phyloP scores from a whole-genome alignment of 1,140 invertebrate genomes.

The Bradynema listronoti region DNA sequence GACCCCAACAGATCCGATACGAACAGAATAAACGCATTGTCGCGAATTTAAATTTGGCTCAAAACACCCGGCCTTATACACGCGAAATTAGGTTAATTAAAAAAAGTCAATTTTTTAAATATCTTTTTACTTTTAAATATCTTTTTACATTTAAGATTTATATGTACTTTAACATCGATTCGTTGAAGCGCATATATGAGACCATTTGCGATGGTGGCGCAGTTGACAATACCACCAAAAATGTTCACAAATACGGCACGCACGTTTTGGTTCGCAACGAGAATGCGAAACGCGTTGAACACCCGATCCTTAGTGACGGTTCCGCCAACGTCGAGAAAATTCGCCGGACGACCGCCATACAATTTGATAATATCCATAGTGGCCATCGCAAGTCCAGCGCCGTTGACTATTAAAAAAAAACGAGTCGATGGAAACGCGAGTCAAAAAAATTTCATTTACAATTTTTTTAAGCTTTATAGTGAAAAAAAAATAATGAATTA shows the following conservation, averaged over 20 bases:
- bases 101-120: no score
- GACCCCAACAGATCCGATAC: no score
- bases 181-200: slow-evolving; percentile 79
- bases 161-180: slow-evolving; percentile 71
- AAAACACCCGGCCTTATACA: no score
- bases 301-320: slow-evolving; percentile 70
- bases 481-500: no score
- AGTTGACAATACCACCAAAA: slow-evolving; percentile 98
- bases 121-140: no score
- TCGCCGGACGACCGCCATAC: slow-evolving; percentile 62
- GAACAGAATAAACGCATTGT: no score
- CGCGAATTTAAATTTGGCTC: no score
- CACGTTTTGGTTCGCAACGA: slow-evolving; percentile 62
- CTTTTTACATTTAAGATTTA: no score
- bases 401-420: slow-evolving; percentile 61
- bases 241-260: slow-evolving; percentile 94
- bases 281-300: slow-evolving; percentile 66
- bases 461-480: no score
- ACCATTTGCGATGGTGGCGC: slow-evolving; percentile 88
- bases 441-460: slow-evolving; percentile 11
- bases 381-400: slow-evolving; percentile 63
- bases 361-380: slow-evolving; percentile 63
- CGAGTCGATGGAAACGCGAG: neutral
- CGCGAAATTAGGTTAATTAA: no score
- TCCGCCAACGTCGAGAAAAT: slow-evolving; percentile 63